phyloP scores from a whole-genome alignment of 2,888 invertebrate genomes.

The Cheilosia urbana region DNA sequence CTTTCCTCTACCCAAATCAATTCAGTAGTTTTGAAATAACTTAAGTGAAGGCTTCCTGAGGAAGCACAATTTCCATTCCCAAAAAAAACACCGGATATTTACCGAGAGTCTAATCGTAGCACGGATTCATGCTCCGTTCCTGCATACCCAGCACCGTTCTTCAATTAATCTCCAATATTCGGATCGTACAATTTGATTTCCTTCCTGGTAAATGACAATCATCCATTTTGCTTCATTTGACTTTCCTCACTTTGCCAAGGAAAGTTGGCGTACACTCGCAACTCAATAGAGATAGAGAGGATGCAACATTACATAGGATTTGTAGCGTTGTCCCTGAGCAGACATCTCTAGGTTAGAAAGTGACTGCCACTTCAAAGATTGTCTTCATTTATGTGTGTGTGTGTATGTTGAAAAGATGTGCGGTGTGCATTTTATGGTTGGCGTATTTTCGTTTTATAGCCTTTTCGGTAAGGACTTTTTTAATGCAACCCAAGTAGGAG shows the following conservation, averaged over 20 bases:
- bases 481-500: neutral
- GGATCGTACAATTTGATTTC: slow-evolving; percentile 44
- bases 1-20: neutral
- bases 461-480: neutral
- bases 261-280: neutral
- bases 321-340: slow-evolving; percentile 28
- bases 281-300: neutral
- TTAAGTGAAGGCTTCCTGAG: neutral
- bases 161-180: slow-evolving; percentile 41
- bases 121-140: neutral
- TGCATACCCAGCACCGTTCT: neutral
- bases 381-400: neutral
- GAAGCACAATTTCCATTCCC: neutral
- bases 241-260: neutral
- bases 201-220: slow-evolving; percentile 43
- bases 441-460: slow-evolving; percentile 27
- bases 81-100: neutral
- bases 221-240: slow-evolving; percentile 23
- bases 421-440: slow-evolving; percentile 8
- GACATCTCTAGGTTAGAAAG: neutral
- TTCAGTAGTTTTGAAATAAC: neutral
- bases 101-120: neutral
- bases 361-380: slow-evolving; percentile 20
- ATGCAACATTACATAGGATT: slow-evolving; percentile 2
- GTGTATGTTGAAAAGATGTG: slow-evolving; percentile 5